A percentile compares a stretch with the other conserved stretches of the same genome.
Conservation (phyloP, 2,113 vertebrate species). For the Mungos mungo region DNA sequence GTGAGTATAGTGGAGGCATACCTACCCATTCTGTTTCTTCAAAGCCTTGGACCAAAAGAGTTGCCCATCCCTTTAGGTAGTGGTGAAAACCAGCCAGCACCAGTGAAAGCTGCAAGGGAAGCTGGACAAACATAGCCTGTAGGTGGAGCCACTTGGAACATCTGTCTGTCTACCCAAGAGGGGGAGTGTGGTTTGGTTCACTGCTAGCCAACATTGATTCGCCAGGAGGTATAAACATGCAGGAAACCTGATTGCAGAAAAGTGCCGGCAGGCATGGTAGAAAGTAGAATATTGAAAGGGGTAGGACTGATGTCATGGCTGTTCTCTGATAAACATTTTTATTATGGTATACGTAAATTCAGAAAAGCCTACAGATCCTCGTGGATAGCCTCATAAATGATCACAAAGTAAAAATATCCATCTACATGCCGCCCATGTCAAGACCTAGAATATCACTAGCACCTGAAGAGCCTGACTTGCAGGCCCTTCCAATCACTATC, state of each 20-base stretch:
- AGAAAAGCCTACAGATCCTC: background rate
- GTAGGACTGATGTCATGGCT: background rate
- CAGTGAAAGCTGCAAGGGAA: background rate
- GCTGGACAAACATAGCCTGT: background rate
- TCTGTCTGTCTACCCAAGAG: background rate
- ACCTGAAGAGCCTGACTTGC: rapidly evolving
- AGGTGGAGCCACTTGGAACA: background rate
- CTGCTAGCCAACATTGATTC: background rate
- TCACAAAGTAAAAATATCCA: background rate
- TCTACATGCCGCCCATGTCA: background rate
- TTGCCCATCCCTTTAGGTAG: background rate
- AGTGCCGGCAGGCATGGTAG: background rate
- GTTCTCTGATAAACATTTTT: background rate
- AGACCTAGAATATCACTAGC: background rate
- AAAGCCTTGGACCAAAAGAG: background rate
- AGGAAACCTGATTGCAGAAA: background rate
- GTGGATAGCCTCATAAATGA: background rate
- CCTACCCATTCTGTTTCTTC: background rate
- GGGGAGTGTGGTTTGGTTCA: background rate
- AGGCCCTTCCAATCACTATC: background rate
- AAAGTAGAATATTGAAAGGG: background rate
- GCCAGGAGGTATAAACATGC: background rate
- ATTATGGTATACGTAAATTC: background rate
- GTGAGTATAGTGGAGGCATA: no score
- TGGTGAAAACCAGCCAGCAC: background rate